Base-by-base conservation (phyloP, 2,888 invertebrate species). In the Deilephila porcellus region DNA sequence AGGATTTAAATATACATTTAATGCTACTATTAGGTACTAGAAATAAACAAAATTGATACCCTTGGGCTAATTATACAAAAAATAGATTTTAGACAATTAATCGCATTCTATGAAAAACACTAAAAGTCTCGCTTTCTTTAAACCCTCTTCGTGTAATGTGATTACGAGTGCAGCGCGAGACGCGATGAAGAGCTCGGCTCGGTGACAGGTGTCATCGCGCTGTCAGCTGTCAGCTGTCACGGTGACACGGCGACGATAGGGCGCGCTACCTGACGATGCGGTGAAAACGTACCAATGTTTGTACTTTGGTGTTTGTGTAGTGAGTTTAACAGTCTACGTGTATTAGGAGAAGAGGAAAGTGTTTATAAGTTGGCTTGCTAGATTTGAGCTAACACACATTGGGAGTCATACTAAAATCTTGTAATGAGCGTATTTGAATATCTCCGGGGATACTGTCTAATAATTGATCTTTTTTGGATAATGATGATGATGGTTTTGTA, bases 181-280 rank as follows among this genome's bases (percentile, higher is more conserved):
- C 7, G 52, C 45, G 67, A 67, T 67, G 67, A 67, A 67, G 67
- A 67, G 67, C 52, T 67, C 52, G 45, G 6, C 25, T 56, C 62
- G 72, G 53, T 72, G 72, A 63, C 72, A 72, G 63, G 60, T 63
- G 72, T 56, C 32, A 52, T 52, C 67, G 45, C 67, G 45, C 52
- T 20, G 25, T 67, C 45, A 37, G 8, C 37, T 37, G 37, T 25
- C 62, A n/a, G 19, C 53, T 53, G 62, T 62, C 62, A 62, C 32
- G 17, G 72, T 72, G 72, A 64, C 63, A n/a, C 25, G 56, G 29
- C 72, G 72, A 56, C 63, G 63, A 72, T 62, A 53, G 72, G 37
- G 62, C 34, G 32, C 72, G 63, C 63, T 72, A 64, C 72, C 72
- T 72, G 72, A 72, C 72, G 63, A 63, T 5, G 19, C 56, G 56